These are phyloP conservation scores for Plutomurus gul DNA, from an alignment of 1,140 invertebrate species.

Conservation along the genomic window DNA sequence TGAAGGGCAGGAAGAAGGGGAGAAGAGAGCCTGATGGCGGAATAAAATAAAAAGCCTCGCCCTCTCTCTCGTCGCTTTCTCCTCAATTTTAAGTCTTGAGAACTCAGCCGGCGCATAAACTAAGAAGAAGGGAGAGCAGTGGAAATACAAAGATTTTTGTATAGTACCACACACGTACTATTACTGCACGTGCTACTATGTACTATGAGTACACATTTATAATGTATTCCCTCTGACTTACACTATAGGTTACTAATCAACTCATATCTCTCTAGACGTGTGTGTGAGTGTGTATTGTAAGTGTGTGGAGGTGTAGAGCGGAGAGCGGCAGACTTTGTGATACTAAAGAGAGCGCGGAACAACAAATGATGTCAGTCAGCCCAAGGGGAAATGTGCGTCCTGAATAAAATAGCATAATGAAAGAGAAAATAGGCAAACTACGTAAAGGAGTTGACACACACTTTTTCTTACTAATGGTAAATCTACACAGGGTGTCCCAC, in stretches of 20 bases:
- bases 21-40: not conserved
- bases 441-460: slow-evolving; percentile 1
- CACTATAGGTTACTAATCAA: too few species aligned
- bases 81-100: too few species aligned
- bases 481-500: not conserved
- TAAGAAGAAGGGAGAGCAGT: too few species aligned
- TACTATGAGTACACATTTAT: too few species aligned
- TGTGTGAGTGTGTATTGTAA: too few species aligned
- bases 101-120: too few species aligned
- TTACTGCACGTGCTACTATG: too few species aligned
- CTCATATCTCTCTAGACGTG: too few species aligned
- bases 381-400: not conserved
- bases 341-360: not conserved
- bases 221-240: too few species aligned
- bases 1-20: not conserved
- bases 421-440: slow-evolving; percentile 21
- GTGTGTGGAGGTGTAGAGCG: too few species aligned
- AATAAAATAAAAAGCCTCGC: slow-evolving; percentile 1
- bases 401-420: slow-evolving; percentile 26
- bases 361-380: not conserved
- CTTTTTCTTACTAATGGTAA: slow-evolving; percentile 12
- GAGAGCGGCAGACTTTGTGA: too few species aligned
- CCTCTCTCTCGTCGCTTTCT: too few species aligned
- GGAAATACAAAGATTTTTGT: not conserved
- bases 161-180: not conserved